phyloP scores from a whole-genome alignment of 2,113 vertebrate species.

The Petaurus breviceps region DNA sequence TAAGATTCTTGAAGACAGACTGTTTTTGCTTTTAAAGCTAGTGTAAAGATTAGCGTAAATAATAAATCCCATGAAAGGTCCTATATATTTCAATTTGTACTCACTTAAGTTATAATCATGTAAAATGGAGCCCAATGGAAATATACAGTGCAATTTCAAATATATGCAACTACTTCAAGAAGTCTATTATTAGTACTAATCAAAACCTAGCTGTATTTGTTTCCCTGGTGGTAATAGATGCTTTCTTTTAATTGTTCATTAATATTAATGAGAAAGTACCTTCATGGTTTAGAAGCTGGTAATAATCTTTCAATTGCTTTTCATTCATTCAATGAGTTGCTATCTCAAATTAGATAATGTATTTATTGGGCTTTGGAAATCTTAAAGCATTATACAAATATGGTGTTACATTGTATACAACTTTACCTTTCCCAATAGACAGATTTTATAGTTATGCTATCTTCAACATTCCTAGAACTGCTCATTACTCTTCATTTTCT shows the following conservation, averaged over 20 bases:
- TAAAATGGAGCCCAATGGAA: neutral
- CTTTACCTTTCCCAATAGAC: neutral
- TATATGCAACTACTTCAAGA: neutral
- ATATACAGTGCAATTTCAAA: neutral
- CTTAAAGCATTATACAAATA: neutral
- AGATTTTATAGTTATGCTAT: neutral
- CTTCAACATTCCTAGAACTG: neutral
- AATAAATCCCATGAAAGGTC: neutral
- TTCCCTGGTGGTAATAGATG: neutral
- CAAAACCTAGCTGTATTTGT: neutral
- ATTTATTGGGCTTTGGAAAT: neutral
- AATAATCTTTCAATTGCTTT: neutral
- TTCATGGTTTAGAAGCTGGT: neutral
- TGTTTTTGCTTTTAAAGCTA: neutral
- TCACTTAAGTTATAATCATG: neutral
- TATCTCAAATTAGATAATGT: neutral
- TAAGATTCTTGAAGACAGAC: neutral
- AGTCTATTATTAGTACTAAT: neutral
- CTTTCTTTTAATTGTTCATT: neutral
- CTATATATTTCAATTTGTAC: neutral
- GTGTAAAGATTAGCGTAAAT: neutral
- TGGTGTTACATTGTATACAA: neutral
- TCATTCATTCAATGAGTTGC: neutral
- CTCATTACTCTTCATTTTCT: neutral
- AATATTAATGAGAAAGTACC: neutral